phyloP scores from a whole-genome alignment of 2,797 vertebrate genomes.

The Octomys mimax region DNA sequence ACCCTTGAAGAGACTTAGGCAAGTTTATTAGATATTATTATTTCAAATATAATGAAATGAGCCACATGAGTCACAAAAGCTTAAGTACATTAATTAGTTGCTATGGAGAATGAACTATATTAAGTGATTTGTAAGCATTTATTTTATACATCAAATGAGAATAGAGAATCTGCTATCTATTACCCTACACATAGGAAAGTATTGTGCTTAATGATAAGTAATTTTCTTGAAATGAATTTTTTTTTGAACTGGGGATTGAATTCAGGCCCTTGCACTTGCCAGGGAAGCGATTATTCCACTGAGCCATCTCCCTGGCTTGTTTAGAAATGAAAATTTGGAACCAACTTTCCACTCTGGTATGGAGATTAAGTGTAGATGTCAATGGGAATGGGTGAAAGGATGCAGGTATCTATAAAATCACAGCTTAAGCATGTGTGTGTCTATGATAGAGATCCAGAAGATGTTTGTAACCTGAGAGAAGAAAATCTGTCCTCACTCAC shows the following conservation, averaged over 20 bases:
- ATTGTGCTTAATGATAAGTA: neutral
- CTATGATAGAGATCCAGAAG: neutral
- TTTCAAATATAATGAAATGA: slow-evolving; percentile 4
- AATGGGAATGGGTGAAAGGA: neutral
- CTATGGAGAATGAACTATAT: neutral
- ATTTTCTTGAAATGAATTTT: neutral
- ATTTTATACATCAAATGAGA: neutral
- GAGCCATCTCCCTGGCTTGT: too few relatives aligned
- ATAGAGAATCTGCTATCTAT: too few relatives aligned
- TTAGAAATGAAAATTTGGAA: neutral
- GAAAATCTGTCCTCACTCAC: neutral
- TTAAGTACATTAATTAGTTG: neutral
- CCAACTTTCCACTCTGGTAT: neutral
- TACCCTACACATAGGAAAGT: neutral
- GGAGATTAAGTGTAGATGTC: too few relatives aligned
- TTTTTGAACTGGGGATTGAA: too few relatives aligned
- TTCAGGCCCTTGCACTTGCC: too few relatives aligned
- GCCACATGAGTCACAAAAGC: neutral
- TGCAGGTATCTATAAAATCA: neutral
- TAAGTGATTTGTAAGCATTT: neutral
- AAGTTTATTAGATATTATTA: neutral
- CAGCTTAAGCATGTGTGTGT: too few relatives aligned
- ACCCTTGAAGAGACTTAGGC: neutral
- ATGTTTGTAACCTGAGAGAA: neutral
- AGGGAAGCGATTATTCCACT: too few relatives aligned